A percentile compares a stretch with the other conserved stretches of the same genome.
These are phyloP conservation scores for Sycophaga agraensis DNA, from an alignment of 1,140 invertebrate genomes.

Conservation along the genomic window DNA sequence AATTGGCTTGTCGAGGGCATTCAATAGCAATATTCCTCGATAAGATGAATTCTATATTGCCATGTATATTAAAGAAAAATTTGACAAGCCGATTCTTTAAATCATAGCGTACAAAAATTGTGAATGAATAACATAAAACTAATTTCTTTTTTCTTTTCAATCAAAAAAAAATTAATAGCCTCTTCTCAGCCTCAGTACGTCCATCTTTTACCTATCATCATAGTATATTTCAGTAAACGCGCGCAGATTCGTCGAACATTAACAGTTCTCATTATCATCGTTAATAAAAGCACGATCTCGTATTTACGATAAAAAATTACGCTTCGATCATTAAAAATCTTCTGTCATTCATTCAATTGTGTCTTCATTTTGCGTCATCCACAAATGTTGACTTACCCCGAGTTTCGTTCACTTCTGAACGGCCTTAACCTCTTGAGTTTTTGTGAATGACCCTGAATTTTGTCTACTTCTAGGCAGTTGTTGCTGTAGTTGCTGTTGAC, in stretches of 20 bases:
- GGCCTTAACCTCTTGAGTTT: conserved; percentile 39
- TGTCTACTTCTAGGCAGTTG: conserved; percentile 39
- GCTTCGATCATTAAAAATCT: conserved; percentile 1
- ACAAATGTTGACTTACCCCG: not conserved
- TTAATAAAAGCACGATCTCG: conserved; percentile 10
- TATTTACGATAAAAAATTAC: conserved; percentile 10
- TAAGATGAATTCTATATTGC: too few species aligned
- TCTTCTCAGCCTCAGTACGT: conserved; percentile 6
- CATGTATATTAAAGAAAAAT: too few species aligned
- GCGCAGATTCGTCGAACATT: not conserved
- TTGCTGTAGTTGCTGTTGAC: conserved; percentile 28
- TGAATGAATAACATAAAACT: conserved; percentile 15
- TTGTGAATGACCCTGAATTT: conserved; percentile 44
- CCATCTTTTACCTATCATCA: not conserved
- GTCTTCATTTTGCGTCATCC: not conserved
- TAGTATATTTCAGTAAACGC: conserved; percentile 7
- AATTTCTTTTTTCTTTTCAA: conserved; percentile 6
- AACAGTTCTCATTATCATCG: not conserved
- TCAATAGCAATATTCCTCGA: too few species aligned
- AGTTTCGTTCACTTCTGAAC: conserved; percentile 20
- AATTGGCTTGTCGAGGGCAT: too few species aligned
- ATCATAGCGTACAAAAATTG: conserved; percentile 13
- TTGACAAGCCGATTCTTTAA: conserved; percentile 5
- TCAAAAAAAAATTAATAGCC: conserved; percentile 3
- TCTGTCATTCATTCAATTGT: too few species aligned